Percentiles rank a stretch among this genome's conserved stretches.
Evolutionary conservation across 2,797 vertebrate genomes (phyloP).

Genomic region (Aulostomus chinensis): DNA sequence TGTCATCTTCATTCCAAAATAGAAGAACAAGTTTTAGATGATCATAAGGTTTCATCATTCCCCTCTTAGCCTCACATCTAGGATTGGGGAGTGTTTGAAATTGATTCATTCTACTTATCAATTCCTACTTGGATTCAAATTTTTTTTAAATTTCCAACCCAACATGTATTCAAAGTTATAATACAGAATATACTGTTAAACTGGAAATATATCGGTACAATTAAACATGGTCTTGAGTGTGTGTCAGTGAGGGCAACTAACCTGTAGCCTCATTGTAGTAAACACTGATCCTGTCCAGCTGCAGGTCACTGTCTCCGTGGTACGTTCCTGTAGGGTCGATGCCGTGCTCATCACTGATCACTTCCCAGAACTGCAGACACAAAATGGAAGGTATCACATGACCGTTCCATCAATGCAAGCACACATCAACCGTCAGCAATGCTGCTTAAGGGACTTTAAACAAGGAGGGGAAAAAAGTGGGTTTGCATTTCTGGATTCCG

Average conservation of each 20-base stretch:
- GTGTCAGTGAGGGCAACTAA: slow-evolving; percentile 32
- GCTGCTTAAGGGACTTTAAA: slow-evolving; percentile 26
- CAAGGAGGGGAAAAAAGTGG: slow-evolving; percentile 46
- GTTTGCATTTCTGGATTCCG: slow-evolving; percentile 39
- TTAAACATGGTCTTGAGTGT: too few relatives aligned
- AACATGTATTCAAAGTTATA: too few relatives aligned
- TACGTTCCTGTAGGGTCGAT: slow-evolving; percentile 86
- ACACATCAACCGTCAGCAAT: slow-evolving; percentile 24
- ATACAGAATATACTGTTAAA: too few relatives aligned
- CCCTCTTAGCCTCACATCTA: too few relatives aligned
- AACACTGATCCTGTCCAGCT: slow-evolving; percentile 87
- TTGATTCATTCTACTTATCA: too few relatives aligned
- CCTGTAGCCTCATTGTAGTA: slow-evolving; percentile 87
- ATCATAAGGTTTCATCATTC: not conserved
- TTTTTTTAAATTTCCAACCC: too few relatives aligned
- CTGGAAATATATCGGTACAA: too few relatives aligned
- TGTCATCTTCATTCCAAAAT: too few relatives aligned
- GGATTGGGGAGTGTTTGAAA: too few relatives aligned
- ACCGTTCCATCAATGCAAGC: slow-evolving; percentile 33
- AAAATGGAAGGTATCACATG: slow-evolving; percentile 59
- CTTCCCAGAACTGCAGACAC: slow-evolving; percentile 85
- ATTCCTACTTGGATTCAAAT: too few relatives aligned
- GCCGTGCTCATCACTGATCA: slow-evolving; percentile 86
- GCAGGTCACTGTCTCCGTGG: slow-evolving; percentile 85
- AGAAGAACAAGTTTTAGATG: too few relatives aligned